phyloP scores from a whole-genome alignment of 2,113 vertebrate genomes.

The Phyllostomus hastatus region DNA sequence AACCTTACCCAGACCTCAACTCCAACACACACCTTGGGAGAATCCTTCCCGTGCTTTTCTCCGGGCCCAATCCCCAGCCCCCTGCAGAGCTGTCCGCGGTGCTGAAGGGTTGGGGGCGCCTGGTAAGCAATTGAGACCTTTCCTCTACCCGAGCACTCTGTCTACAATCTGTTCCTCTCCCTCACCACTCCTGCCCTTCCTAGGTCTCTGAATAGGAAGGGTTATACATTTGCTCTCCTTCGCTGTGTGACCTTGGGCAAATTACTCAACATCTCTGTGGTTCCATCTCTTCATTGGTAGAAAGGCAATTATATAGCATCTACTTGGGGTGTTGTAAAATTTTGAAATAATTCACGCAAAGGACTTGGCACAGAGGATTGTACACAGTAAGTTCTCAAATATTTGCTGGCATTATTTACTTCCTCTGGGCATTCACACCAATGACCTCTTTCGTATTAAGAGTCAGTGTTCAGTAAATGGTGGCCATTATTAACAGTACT shows the following conservation, averaged over 20 bases:
- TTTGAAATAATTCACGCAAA: neutral
- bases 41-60: neutral
- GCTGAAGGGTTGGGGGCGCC: neutral
- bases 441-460: neutral
- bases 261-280: neutral
- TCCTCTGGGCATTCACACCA: neutral
- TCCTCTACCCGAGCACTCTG: neutral
- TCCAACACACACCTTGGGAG: neutral
- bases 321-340: neutral
- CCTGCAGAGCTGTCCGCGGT: neutral
- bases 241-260: constrained; percentile 17
- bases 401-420: neutral
- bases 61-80: rapidly evolving
- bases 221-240: neutral
- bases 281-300: neutral
- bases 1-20: neutral
- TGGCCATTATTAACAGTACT: neutral
- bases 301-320: neutral
- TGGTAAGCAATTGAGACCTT: neutral
- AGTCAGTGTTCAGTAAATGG: neutral
- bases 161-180: neutral
- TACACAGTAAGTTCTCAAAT: neutral
- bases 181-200: neutral
- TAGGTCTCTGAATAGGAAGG: neutral
- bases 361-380: neutral